Percentiles rank a stretch among this genome's conserved stretches.
Evolutionary conservation across 1,140 invertebrate genomes (phyloP).

Genomic region (Aphidius gifuensis): DNA sequence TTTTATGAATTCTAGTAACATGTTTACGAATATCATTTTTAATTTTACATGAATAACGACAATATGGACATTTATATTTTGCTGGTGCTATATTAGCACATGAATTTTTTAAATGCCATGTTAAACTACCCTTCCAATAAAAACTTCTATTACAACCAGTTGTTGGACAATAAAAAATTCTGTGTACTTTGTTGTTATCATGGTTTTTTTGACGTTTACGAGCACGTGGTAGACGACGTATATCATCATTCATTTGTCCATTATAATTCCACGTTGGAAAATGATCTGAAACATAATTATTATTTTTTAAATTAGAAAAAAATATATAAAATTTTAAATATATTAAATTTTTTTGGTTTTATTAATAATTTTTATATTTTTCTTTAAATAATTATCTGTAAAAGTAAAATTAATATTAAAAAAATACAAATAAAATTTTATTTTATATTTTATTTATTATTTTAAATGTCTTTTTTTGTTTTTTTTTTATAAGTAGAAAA

Average conservation of each 20-base stretch:
- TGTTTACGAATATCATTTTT: slow-evolving; percentile 13
- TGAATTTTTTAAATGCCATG: slow-evolving; percentile 12
- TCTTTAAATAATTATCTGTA: too few relatives aligned
- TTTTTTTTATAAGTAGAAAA: too few relatives aligned
- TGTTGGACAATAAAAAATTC: slow-evolving; percentile 20
- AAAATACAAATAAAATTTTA: not conserved
- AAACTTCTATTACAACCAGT: slow-evolving; percentile 22
- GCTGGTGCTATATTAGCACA: slow-evolving; percentile 38
- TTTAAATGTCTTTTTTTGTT: too few relatives aligned
- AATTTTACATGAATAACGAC: slow-evolving; percentile 49
- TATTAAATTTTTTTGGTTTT: not conserved
- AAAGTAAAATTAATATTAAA: not conserved
- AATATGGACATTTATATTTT: slow-evolving; percentile 71
- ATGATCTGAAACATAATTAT: slow-evolving; percentile 2
- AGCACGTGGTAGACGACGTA: not conserved
- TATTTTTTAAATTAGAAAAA: not conserved
- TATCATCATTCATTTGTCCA: slow-evolving; percentile 1
- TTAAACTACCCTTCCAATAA: slow-evolving; percentile 15
- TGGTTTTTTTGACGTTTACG: not conserved
- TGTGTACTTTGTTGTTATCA: not conserved
- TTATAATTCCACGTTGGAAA: not conserved
- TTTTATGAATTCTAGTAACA: not conserved
- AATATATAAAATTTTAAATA: not conserved
- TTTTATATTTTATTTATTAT: too few relatives aligned
- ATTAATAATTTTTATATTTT: not conserved